Percentiles rank a stretch among this genome's conserved stretches.
Conservation (phyloP, 1,140 invertebrate genomes). For the Drosophila yakuba region DNA sequence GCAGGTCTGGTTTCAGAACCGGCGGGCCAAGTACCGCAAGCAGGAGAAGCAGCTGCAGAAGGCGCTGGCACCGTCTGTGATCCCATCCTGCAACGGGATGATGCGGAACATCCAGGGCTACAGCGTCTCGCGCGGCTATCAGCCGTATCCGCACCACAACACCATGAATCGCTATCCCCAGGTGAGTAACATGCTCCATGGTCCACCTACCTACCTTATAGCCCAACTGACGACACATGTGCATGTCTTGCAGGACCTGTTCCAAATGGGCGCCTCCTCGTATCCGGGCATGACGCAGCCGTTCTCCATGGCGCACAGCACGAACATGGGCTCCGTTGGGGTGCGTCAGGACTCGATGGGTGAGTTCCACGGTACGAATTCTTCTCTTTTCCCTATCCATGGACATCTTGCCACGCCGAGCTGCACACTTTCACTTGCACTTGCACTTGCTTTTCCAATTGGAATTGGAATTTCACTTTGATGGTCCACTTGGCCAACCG, state of each 20-base stretch:
- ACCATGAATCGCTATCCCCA: slow-evolving; percentile 98
- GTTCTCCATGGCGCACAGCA: slow-evolving; percentile 96
- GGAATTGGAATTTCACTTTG: background rate
- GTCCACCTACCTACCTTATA: no score
- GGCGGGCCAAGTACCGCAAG: slow-evolving; percentile 98
- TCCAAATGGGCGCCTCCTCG: slow-evolving; percentile 94
- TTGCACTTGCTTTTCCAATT: background rate
- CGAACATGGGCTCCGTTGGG: slow-evolving; percentile 94
- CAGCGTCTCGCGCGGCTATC: slow-evolving; percentile 91
- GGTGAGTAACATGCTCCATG: slow-evolving; percentile 85
- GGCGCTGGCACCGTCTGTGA: slow-evolving; percentile 94
- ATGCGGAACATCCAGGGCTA: slow-evolving; percentile 99
- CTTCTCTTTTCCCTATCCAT: background rate
- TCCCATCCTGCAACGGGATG: slow-evolving; percentile 96
- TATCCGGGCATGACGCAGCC: slow-evolving; percentile 97
- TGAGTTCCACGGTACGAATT: slow-evolving; percentile 85
- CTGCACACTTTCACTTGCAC: background rate
- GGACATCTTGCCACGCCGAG: background rate
- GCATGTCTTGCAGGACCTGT: slow-evolving; percentile 80
- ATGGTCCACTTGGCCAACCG: background rate
- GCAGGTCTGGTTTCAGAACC: slow-evolving; percentile 95
- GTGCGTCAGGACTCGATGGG: slow-evolving; percentile 96
- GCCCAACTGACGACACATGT: no score
- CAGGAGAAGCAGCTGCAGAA: slow-evolving; percentile 99
- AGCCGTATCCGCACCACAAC: slow-evolving; percentile 96